Percentiles rank a stretch among this genome's conserved stretches.
Conservation (phyloP, 2,797 vertebrate species). For the Dermochelys coriacea region DNA sequence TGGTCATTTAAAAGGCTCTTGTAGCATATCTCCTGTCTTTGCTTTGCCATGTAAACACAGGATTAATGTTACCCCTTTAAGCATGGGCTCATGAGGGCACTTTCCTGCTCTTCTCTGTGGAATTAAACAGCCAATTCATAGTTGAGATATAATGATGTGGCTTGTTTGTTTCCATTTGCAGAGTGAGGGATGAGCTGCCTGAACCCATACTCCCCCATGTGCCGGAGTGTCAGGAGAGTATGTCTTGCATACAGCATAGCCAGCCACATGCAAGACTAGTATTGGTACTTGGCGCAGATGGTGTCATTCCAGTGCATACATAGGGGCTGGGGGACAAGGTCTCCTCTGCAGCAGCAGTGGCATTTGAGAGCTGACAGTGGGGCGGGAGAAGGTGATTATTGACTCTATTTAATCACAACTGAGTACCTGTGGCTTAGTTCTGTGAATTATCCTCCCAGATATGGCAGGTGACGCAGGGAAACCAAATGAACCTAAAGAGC, state of each 20-base stretch:
- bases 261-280: background rate
- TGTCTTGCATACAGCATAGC: background rate
- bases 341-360: background rate
- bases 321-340: background rate
- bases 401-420: background rate
- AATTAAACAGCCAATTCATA: background rate
- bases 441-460: background rate
- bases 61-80: background rate
- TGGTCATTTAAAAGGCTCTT: background rate
- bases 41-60: background rate
- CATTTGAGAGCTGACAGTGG: background rate
- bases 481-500: background rate
- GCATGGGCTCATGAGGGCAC: background rate
- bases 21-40: background rate
- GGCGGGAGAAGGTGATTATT: background rate
- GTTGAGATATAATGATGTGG: slow-evolving; percentile 14
- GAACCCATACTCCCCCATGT: background rate
- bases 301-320: no score
- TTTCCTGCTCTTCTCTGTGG: background rate
- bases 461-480: background rate
- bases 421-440: background rate
- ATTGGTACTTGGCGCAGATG: background rate
- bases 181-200: slow-evolving; percentile 6
- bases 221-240: background rate
- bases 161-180: slow-evolving; percentile 28